Evolutionary conservation across 1,140 invertebrate species (phyloP).

Genomic region (Drosophila sproati): DNA sequence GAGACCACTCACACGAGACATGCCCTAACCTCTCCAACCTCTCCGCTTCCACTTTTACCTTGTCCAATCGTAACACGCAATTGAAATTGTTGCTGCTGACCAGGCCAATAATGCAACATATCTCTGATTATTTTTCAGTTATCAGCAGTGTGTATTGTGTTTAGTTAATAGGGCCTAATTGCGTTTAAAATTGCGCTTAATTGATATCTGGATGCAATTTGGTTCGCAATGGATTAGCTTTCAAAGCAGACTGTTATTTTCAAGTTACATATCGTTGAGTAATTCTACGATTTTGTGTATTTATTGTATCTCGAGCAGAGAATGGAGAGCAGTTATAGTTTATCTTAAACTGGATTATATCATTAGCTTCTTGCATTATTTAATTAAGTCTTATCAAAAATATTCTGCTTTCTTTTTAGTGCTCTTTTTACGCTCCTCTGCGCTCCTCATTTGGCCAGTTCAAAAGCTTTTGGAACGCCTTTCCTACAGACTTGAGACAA

Average conservation of each 20-base stretch:
- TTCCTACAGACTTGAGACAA: constrained; percentile 7
- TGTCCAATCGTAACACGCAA: background rate
- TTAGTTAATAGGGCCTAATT: constrained; percentile 26
- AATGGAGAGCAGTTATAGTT: too few relatives aligned
- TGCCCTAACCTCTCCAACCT: too few relatives aligned
- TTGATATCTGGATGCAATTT: too few relatives aligned
- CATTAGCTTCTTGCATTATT: too few relatives aligned
- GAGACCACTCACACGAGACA: constrained; percentile 17
- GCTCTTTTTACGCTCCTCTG: background rate
- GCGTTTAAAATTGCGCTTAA: background rate
- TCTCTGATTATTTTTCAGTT: background rate
- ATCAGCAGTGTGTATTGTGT: too few relatives aligned
- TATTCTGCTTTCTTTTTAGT: background rate
- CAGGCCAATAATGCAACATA: constrained; percentile 17
- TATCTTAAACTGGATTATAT: too few relatives aligned
- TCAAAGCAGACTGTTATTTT: too few relatives aligned
- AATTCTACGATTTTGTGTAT: too few relatives aligned
- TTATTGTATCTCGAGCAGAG: too few relatives aligned
- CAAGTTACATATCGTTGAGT: too few relatives aligned
- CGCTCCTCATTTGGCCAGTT: background rate
- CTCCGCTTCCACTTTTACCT: background rate
- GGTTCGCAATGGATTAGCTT: too few relatives aligned
- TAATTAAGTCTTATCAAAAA: background rate
- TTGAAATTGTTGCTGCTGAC: background rate
- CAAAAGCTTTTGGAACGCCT: constrained; percentile 3